phyloP scores from a whole-genome alignment of 2,113 vertebrate genomes.

The Urocitellus parryii region DNA sequence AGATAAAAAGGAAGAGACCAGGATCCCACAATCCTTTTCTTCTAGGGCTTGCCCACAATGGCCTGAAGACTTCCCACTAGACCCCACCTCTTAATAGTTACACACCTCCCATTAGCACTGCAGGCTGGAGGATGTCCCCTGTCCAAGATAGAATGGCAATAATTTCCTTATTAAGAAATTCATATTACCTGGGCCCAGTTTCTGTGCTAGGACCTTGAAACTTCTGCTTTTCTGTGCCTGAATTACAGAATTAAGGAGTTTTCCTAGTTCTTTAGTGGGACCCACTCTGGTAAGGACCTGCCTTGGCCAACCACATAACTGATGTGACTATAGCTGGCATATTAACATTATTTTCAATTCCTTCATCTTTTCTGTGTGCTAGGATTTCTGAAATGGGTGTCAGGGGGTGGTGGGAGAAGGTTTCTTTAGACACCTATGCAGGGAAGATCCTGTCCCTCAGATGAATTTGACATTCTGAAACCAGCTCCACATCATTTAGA shows the following conservation, averaged over 20 bases:
- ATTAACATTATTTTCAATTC: neutral
- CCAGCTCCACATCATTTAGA: constrained; percentile 12
- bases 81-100: neutral
- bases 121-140: neutral
- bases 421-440: neutral
- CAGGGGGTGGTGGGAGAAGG: neutral
- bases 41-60: neutral
- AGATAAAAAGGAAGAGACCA: neutral
- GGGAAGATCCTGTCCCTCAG: neutral
- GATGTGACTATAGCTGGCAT: neutral
- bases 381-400: neutral
- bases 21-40: neutral
- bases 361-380: neutral
- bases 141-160: neutral
- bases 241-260: neutral
- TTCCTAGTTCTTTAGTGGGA: neutral
- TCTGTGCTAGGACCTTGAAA: neutral
- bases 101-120: neutral
- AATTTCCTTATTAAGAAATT: neutral
- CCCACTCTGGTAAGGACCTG: neutral
- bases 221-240: neutral
- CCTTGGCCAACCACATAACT: neutral
- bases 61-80: neutral
- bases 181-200: neutral
- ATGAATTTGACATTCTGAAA: constrained; percentile 44